phyloP scores from a whole-genome alignment of 1,140 invertebrate genomes.

The Armadillidium nasatum region DNA sequence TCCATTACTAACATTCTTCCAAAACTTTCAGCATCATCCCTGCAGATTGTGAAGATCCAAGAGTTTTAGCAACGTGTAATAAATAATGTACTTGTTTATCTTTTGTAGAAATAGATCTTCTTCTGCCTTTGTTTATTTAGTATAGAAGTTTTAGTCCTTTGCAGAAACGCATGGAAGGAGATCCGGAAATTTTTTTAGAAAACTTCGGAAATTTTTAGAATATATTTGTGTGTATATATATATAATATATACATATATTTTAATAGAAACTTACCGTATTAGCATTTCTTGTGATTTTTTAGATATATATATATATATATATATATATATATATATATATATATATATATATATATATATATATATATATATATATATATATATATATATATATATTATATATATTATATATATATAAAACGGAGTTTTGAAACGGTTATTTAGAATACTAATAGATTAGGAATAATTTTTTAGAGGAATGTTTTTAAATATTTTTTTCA shows the following conservation, averaged over 20 bases:
- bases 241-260: no score
- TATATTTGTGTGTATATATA: no score
- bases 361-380: conserved; percentile 13
- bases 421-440: not conserved
- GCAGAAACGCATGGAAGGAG: not conserved
- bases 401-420: not conserved
- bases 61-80: not conserved
- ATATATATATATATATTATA: conserved; percentile 5
- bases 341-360: not conserved
- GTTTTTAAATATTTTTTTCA: not conserved
- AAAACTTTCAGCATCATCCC: not conserved
- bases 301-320: no score
- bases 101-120: not conserved
- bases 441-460: not conserved
- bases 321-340: conserved; percentile 12
- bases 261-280: no score
- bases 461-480: not conserved
- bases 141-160: not conserved
- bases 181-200: not conserved
- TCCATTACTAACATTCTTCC: not conserved
- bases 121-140: not conserved
- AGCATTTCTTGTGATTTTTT: no score
- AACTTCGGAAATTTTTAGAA: no score
- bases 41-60: not conserved
- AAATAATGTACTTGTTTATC: not conserved